These are phyloP conservation scores for Periparus ater DNA, from an alignment of 2,797 vertebrate genomes.

Conservation along the genomic window DNA sequence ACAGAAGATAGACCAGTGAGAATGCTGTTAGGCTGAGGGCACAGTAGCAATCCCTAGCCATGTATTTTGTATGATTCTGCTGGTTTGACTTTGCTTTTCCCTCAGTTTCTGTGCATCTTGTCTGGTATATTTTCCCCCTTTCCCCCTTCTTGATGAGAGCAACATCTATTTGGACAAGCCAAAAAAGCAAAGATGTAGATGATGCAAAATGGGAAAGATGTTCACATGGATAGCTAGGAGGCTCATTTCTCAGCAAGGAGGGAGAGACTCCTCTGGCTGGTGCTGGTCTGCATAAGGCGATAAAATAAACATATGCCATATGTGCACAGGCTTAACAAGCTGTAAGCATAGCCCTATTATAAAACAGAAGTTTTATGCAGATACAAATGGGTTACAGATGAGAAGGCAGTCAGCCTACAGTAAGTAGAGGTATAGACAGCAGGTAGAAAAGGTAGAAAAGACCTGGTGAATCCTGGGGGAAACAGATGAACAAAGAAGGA, in stretches of 20 bases:
- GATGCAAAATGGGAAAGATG: neutral
- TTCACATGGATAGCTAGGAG: neutral
- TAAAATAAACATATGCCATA: neutral
- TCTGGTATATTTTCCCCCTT: neutral
- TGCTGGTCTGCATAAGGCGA: neutral
- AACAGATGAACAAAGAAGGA: neutral
- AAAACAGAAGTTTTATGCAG: neutral
- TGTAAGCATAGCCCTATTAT: neutral
- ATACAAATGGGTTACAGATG: neutral
- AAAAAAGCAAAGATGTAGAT: neutral
- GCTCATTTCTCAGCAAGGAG: neutral
- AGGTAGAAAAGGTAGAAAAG: neutral
- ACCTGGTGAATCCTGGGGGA: neutral
- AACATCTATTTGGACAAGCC: neutral
- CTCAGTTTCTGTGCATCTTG: neutral
- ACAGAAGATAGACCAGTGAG: neutral
- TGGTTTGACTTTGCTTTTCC: neutral
- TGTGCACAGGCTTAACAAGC: neutral
- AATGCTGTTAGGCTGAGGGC: neutral
- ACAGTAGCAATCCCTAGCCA: neutral
- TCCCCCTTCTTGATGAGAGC: neutral
- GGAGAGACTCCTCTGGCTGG: neutral
- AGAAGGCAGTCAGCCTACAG: neutral
- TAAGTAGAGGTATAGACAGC: neutral
- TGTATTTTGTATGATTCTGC: neutral